A percentile compares a stretch with the other conserved stretches of the same genome.
These are phyloP conservation scores for Brenthis hecate DNA, from an alignment of 2,888 invertebrate species.

Conservation along the genomic window DNA sequence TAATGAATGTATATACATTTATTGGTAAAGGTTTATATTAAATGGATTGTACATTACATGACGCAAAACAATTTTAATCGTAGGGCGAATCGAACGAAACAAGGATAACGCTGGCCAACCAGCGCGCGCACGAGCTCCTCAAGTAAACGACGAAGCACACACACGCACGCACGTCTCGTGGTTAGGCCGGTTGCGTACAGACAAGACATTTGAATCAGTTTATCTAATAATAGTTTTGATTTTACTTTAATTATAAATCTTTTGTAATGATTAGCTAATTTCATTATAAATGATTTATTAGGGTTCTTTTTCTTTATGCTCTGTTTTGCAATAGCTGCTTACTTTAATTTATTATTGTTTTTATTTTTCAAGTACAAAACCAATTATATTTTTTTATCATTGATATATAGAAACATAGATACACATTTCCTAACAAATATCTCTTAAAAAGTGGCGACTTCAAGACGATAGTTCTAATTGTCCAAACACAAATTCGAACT, in stretches of 20 bases:
- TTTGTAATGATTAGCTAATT: neutral
- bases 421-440: no score
- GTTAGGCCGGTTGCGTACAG: conserved; percentile 44
- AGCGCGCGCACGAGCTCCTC: conserved; percentile 97
- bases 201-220: conserved; percentile 4
- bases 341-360: no score
- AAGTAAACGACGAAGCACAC: conserved; percentile 85
- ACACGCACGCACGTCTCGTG: conserved; percentile 70
- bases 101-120: conserved; percentile 98
- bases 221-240: neutral
- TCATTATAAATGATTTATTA: no score
- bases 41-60: conserved; percentile 51
- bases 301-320: no score
- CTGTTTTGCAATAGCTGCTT: no score
- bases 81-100: conserved; percentile 94
- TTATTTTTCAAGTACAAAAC: no score
- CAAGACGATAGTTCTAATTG: no score
- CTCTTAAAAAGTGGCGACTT: no score
- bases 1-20: neutral
- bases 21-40: conserved; percentile 34
- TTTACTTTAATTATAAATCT: neutral
- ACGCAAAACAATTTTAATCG: conserved; percentile 58
- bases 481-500: no score
- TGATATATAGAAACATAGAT: no score
- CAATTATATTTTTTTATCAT: no score